phyloP scores from a whole-genome alignment of 2,888 invertebrate genomes.

The Drosophila yooni region DNA sequence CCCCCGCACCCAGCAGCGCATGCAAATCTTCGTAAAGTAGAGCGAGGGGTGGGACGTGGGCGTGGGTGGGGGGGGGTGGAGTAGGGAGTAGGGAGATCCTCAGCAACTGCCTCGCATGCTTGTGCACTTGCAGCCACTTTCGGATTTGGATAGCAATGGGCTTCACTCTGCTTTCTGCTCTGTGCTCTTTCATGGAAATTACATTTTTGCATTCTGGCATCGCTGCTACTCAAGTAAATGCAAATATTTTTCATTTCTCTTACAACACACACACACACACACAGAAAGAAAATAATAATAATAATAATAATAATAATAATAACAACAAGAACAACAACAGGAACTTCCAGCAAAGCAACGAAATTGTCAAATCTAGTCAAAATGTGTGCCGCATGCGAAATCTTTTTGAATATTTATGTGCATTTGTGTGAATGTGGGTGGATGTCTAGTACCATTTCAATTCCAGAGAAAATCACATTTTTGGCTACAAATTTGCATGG shows the following conservation, averaged over 20 bases:
- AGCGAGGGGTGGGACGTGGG: neutral
- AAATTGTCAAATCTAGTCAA: conserved; percentile 81
- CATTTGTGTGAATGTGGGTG: conserved; percentile 8
- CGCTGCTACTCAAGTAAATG: conserved; percentile 81
- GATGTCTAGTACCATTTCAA: conserved; percentile 48
- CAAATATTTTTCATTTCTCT: conserved; percentile 81
- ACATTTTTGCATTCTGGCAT: conserved; percentile 76
- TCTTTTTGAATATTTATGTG: conserved; percentile 78
- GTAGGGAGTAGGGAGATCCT: conserved; percentile 18
- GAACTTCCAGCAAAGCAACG: conserved; percentile 21
- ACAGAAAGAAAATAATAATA: conserved; percentile 6
- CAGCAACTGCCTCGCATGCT: conserved; percentile 39
- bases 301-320: conserved; percentile 12
- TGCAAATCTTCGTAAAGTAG: conserved; percentile 36
- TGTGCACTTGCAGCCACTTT: conserved; percentile 74
- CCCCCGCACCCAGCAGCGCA: conserved; percentile 18
- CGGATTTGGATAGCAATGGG: conserved; percentile 51
- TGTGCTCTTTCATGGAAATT: conserved; percentile 80
- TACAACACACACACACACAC: conserved; percentile 44
- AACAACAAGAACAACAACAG: neutral
- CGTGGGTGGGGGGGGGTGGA: neutral
- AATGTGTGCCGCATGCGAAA: conserved; percentile 80
- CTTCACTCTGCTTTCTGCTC: conserved; percentile 17
- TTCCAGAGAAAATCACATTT: conserved; percentile 66
- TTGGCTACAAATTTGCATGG: conserved; percentile 39